Evolutionary conservation across 2,797 vertebrate species (phyloP).

Genomic region (Cheirogaleus major): DNA sequence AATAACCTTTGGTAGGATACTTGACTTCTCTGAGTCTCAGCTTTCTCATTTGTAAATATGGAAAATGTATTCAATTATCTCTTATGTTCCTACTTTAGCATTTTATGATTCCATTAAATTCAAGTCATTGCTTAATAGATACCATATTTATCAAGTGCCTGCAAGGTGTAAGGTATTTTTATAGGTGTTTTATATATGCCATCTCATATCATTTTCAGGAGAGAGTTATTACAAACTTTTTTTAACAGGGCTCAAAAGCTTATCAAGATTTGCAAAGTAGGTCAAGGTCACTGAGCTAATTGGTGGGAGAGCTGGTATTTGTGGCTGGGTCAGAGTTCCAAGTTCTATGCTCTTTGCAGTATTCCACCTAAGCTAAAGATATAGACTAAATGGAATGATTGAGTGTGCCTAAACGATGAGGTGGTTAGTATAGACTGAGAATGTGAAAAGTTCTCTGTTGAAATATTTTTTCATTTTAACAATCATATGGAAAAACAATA

Average conservation of each 20-base stretch:
- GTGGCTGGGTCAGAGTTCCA: neutral
- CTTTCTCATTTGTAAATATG: neutral
- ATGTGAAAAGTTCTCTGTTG: neutral
- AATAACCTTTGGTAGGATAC: neutral
- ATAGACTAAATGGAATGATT: neutral
- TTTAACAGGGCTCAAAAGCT: neutral
- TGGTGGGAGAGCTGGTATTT: neutral
- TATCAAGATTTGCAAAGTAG: neutral
- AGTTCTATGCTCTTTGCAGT: neutral
- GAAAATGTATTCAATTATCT: neutral
- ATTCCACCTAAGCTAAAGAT: neutral
- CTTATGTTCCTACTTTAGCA: neutral
- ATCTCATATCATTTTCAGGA: neutral
- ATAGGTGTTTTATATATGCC: neutral
- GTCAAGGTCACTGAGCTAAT: neutral
- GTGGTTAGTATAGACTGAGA: neutral
- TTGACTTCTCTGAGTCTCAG: neutral
- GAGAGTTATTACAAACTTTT: neutral
- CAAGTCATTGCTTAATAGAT: neutral
- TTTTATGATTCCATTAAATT: neutral
- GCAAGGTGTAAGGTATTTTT: neutral
- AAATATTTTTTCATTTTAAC: neutral
- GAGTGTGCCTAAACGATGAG: too few relatives aligned
- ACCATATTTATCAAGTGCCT: neutral
- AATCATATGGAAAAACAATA: neutral